These are phyloP conservation scores for Rattus rattus DNA, from an alignment of 2,113 vertebrate species.

Conservation along the genomic window DNA sequence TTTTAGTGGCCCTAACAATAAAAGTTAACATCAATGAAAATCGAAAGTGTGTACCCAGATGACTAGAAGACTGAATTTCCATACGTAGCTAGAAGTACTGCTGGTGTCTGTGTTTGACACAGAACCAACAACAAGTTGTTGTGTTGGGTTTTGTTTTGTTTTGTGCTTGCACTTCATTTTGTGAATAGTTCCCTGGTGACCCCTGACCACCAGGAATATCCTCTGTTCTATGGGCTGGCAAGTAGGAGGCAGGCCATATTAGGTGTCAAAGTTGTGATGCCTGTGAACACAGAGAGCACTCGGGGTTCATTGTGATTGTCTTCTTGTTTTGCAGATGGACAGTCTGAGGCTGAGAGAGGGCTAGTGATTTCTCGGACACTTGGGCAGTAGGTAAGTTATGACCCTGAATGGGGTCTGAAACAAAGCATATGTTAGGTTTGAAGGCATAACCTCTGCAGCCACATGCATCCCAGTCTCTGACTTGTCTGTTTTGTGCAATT, in stretches of 20 bases:
- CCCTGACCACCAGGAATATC: not conserved
- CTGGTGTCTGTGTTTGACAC: not conserved
- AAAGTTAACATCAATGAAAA: slow-evolving; percentile 34
- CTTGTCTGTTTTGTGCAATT: slow-evolving; percentile 19
- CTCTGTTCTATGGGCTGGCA: not conserved
- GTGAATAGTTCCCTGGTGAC: not conserved
- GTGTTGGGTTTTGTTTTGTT: not conserved
- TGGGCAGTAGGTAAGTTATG: slow-evolving; percentile 72
- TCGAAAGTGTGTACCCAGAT: not conserved
- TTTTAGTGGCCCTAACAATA: not conserved
- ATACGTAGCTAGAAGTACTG: not conserved
- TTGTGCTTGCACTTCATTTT: slow-evolving; percentile 28
- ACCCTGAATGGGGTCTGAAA: not conserved
- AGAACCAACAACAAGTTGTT: not conserved
- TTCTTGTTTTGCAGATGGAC: slow-evolving; percentile 81
- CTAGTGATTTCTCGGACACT: slow-evolving; percentile 50
- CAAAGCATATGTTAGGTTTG: rapidly evolving
- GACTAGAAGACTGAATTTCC: not conserved
- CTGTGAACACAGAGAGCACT: not conserved
- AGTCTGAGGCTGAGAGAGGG: slow-evolving; percentile 74
- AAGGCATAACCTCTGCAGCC: not conserved
- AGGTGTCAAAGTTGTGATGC: not conserved
- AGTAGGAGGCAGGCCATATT: not conserved
- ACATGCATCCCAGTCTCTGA: not conserved
- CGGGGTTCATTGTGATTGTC: slow-evolving; percentile 50